phyloP scores from a whole-genome alignment of 2,888 invertebrate species.

The Subacronicta megacephala region DNA sequence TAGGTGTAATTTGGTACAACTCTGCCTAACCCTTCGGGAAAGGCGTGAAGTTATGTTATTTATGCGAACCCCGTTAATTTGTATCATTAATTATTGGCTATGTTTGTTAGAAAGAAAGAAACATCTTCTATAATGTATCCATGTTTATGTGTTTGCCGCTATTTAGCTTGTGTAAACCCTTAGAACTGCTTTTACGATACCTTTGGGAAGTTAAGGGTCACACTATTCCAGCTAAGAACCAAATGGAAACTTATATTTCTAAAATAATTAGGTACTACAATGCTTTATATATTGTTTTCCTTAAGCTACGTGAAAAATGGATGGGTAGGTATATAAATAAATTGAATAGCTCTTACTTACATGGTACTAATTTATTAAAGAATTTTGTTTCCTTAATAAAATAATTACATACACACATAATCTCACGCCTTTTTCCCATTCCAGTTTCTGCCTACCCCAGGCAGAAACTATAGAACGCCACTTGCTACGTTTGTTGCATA shows the following conservation, averaged over 20 bases:
- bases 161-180: constrained; percentile 28
- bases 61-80: too few species aligned
- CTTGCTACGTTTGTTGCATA: too few species aligned
- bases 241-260: constrained; percentile 31
- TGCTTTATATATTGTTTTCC: constrained; percentile 6
- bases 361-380: constrained; percentile 1
- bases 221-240: constrained; percentile 22
- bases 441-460: too few species aligned
- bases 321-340: too few species aligned
- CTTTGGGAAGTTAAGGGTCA: constrained; percentile 34
- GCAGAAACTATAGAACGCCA: too few species aligned
- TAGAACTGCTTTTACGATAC: constrained; percentile 32
- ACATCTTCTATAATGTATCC: not conserved
- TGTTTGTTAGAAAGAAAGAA: too few species aligned
- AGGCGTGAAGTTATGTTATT: too few species aligned
- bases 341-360: not conserved
- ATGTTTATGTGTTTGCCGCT: not conserved
- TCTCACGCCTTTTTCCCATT: too few species aligned
- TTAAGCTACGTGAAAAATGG: not conserved
- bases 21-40: too few species aligned
- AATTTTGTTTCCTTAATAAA: not conserved
- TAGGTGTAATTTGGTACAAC: too few species aligned
- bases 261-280: constrained; percentile 23
- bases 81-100: too few species aligned
- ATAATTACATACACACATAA: too few species aligned